phyloP scores from a whole-genome alignment of 2,113 vertebrate genomes.

The Colistium nudipinnis region DNA sequence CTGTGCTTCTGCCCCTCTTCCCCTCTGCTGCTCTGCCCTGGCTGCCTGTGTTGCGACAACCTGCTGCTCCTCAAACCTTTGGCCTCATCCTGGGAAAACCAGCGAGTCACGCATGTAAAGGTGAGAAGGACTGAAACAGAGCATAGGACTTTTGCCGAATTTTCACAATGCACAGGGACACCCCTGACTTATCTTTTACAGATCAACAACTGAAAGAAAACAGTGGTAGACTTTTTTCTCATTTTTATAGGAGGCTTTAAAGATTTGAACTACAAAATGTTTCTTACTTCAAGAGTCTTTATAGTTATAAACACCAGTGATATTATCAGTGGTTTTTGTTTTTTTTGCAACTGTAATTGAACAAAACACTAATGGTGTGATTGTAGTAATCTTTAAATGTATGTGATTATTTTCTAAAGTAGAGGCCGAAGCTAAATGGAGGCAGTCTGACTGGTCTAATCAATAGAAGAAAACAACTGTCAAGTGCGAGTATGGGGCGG shows the following conservation, averaged over 20 bases:
- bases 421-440: not conserved
- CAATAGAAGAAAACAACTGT: constrained; percentile 8
- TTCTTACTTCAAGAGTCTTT: not conserved
- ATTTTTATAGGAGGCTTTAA: not conserved
- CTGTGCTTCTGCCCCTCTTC: not conserved
- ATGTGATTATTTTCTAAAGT: not conserved
- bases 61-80: constrained; percentile 53
- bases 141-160: not conserved
- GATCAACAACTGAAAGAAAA: no score
- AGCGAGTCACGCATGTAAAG: constrained; percentile 25
- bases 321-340: not conserved
- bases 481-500: not conserved
- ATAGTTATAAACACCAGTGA: not conserved
- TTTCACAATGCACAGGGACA: not conserved
- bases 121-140: constrained; percentile 55
- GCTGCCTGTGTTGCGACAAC: not conserved
- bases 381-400: no score
- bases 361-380: not conserved
- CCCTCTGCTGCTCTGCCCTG: not conserved
- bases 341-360: not conserved
- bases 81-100: constrained; percentile 52
- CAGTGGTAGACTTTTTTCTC: no score
- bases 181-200: no score
- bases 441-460: constrained; percentile 4
- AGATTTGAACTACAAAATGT: not conserved